These are phyloP conservation scores for Sceloporus undulatus DNA, from an alignment of 2,113 vertebrate genomes.

Conservation along the genomic window DNA sequence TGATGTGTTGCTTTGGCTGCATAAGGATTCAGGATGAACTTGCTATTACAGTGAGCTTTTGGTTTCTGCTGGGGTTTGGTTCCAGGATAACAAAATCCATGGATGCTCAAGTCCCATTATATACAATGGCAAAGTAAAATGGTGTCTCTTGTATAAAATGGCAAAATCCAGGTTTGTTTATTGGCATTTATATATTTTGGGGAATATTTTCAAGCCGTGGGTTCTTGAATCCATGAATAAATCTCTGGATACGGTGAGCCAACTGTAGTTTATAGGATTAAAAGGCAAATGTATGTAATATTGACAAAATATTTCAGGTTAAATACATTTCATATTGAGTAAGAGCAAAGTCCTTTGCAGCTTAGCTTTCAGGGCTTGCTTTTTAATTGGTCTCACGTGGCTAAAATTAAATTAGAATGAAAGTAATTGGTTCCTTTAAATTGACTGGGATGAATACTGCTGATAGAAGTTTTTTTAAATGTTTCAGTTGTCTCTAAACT, in stretches of 20 bases:
- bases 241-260: too few relatives aligned
- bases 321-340: neutral
- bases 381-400: neutral
- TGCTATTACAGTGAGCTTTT: too few relatives aligned
- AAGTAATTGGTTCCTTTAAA: neutral
- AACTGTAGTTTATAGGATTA: neutral
- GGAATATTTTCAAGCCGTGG: too few relatives aligned
- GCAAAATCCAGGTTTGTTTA: too few relatives aligned
- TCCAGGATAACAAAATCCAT: too few relatives aligned
- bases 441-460: neutral
- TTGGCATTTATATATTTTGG: too few relatives aligned
- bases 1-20: neutral
- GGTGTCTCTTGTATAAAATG: too few relatives aligned
- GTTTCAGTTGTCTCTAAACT: neutral
- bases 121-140: too few relatives aligned
- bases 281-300: neutral
- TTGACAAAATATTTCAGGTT: neutral
- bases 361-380: neutral
- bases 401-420: neutral
- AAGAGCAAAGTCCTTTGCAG: neutral
- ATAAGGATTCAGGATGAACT: neutral
- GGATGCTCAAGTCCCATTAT: too few relatives aligned
- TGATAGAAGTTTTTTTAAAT: neutral
- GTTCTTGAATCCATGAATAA: too few relatives aligned
- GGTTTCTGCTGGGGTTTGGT: too few relatives aligned